phyloP scores from a whole-genome alignment of 2,888 invertebrate species.

The Zhuqinia jingwanae region DNA sequence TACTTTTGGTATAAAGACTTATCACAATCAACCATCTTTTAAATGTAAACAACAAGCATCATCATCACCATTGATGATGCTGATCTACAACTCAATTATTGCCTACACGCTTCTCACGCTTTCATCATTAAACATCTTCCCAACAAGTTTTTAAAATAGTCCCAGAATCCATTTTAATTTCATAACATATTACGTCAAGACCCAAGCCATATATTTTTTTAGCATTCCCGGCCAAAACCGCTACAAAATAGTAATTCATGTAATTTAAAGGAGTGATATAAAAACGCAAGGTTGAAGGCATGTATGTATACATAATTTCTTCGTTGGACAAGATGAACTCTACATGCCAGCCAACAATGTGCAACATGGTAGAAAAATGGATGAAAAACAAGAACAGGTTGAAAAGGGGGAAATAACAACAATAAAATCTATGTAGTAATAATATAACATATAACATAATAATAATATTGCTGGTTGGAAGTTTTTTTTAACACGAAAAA shows the following conservation, averaged over 20 bases:
- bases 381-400: neutral
- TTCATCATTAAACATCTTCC: too few species aligned
- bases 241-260: neutral
- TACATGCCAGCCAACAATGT: neutral
- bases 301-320: neutral
- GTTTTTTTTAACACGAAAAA: neutral
- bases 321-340: neutral
- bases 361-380: neutral
- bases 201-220: neutral
- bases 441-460: too few species aligned
- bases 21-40: neutral
- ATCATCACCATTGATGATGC: too few species aligned
- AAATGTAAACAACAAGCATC: too few species aligned
- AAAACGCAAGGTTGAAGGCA: neutral
- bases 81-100: too few species aligned
- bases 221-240: neutral
- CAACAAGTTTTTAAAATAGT: too few species aligned
- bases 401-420: neutral
- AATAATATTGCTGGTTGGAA: neutral
- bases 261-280: too few species aligned
- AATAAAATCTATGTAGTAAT: too few species aligned
- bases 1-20: neutral
- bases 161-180: too few species aligned
- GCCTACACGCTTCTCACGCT: too few species aligned
- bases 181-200: conserved; percentile 1